A percentile compares a stretch with the other conserved stretches of the same genome.
These are phyloP conservation scores for Ascidia mentula DNA, from an alignment of 23 tunicate genomes.

Conservation along the genomic window DNA sequence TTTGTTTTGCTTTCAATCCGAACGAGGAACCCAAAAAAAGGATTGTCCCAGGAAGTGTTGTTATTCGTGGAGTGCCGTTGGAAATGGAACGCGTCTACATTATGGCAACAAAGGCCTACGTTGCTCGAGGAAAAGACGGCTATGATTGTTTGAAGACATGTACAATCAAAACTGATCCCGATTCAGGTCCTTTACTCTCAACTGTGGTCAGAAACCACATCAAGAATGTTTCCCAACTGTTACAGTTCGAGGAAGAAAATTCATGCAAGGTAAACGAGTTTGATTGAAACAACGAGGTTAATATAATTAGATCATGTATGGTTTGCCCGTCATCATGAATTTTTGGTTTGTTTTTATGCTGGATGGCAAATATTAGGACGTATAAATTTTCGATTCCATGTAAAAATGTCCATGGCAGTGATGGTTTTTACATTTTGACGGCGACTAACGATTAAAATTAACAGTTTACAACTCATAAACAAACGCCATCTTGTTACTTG, in stretches of 20 bases:
- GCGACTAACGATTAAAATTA: too few species aligned
- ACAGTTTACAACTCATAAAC: too few species aligned
- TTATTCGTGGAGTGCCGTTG: conserved; percentile 46
- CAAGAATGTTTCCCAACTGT: conserved; percentile 39
- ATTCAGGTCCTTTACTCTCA: conserved; percentile 77
- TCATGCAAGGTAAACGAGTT: conserved; percentile 60
- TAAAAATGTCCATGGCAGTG: too few species aligned
- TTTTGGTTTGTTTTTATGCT: too few species aligned
- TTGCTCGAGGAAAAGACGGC: conserved; percentile 86
- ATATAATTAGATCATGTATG: too few species aligned
- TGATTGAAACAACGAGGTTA: too few species aligned
- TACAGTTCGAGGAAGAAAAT: conserved; percentile 34
- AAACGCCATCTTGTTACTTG: too few species aligned
- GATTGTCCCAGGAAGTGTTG: conserved; percentile 34
- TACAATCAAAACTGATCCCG: conserved; percentile 62
- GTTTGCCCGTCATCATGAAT: too few species aligned
- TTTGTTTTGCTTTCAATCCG: conserved; percentile 66
- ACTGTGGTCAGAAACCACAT: conserved; percentile 86
- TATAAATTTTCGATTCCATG: too few species aligned
- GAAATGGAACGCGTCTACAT: conserved; percentile 53
- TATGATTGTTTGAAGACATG: conserved; percentile 53
- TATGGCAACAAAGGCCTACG: conserved; percentile 89
- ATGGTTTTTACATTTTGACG: too few species aligned
- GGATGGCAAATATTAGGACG: too few species aligned
- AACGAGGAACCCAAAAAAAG: conserved; percentile 30